Evolutionary conservation across 35 echinoderm and acorn worm genomes (phyloP).

Genomic region (Lytechinus variegatus): DNA sequence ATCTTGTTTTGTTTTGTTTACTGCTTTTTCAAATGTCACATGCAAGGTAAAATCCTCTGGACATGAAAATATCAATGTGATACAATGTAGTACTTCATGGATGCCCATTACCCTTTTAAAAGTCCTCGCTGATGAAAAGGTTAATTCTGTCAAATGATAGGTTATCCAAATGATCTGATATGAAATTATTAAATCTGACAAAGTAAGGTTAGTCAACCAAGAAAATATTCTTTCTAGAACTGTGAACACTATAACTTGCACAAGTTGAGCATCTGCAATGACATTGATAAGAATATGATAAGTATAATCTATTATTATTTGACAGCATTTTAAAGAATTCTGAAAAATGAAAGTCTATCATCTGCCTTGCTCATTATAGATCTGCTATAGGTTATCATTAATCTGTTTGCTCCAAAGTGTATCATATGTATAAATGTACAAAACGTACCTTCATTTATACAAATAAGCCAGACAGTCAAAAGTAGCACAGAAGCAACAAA

Average conservation of each 20-base stretch:
- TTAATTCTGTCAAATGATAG: neutral
- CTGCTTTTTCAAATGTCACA: neutral
- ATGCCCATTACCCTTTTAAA: too few species aligned
- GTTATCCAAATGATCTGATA: neutral
- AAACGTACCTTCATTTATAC: neutral
- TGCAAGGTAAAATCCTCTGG: neutral
- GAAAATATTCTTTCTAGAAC: neutral
- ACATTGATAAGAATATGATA: too few species aligned
- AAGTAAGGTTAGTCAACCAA: neutral
- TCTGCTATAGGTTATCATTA: neutral
- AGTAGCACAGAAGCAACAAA: neutral
- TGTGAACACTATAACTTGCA: neutral
- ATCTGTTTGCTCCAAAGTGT: neutral
- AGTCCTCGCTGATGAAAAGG: neutral
- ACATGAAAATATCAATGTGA: neutral
- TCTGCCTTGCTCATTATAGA: too few species aligned
- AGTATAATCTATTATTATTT: too few species aligned
- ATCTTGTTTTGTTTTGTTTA: neutral
- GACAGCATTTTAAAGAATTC: too few species aligned
- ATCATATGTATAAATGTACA: neutral
- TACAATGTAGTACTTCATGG: neutral
- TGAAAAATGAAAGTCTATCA: too few species aligned
- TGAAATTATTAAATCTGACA: neutral
- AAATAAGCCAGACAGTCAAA: neutral
- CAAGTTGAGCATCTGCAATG: neutral